phyloP scores from a whole-genome alignment of 2,888 invertebrate species.

The Spodoptera picta region DNA sequence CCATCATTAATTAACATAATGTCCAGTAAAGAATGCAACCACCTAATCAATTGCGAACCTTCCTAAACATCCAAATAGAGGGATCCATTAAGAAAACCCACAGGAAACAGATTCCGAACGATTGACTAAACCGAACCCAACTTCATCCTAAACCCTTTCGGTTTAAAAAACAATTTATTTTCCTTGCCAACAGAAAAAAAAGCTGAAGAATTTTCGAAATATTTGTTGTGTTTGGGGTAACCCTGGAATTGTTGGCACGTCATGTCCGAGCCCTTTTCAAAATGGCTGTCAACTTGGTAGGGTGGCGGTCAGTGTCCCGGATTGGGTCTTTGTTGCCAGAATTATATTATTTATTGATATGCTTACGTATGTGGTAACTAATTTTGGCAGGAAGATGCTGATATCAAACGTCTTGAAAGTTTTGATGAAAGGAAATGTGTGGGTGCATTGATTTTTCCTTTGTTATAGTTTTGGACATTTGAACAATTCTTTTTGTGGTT shows the following conservation, averaged over 20 bases:
- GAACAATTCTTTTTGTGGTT: no score
- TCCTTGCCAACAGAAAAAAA: conserved; percentile 50
- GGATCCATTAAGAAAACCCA: conserved; percentile 46
- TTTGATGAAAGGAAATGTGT: conserved; percentile 2
- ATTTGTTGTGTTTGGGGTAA: conserved; percentile 70
- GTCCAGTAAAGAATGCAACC: not conserved
- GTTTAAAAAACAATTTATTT: conserved; percentile 71
- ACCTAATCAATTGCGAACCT: conserved; percentile 13
- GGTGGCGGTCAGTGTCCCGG: conserved; percentile 77
- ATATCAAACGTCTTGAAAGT: conserved; percentile 1
- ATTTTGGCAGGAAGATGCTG: conserved; percentile 35
- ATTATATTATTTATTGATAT: conserved; percentile 80
- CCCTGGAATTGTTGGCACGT: conserved; percentile 75
- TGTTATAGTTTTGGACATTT: no score
- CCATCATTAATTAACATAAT: no score
- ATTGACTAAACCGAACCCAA: conserved; percentile 34
- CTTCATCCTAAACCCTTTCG: conserved; percentile 30
- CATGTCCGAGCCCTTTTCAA: conserved; percentile 86
- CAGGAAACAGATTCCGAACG: conserved; percentile 31
- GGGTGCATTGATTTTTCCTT: no score
- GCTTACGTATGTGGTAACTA: conserved; percentile 62
- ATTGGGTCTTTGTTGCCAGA: conserved; percentile 69
- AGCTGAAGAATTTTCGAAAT: conserved; percentile 71
- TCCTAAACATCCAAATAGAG: conserved; percentile 14
- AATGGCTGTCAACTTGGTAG: conserved; percentile 74